phyloP scores from a whole-genome alignment of 2,888 invertebrate species.

The Camponotus fellah region DNA sequence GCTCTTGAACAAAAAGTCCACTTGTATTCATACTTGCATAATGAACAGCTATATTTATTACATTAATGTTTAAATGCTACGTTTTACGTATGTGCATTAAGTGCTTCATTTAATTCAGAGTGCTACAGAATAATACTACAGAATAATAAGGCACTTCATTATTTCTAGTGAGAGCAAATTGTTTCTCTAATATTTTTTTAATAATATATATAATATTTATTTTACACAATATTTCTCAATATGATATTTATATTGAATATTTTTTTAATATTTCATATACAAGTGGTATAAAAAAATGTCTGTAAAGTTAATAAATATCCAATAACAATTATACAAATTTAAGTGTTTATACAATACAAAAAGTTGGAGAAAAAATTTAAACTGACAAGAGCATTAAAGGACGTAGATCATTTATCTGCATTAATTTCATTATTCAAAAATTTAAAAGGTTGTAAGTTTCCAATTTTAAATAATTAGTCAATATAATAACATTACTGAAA shows the following conservation, averaged over 20 bases:
- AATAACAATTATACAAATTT: not conserved
- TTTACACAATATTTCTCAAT: not conserved
- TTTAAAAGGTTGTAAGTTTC: not conserved
- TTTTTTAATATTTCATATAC: not conserved
- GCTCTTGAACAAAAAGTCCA: not conserved
- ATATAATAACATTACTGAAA: not conserved
- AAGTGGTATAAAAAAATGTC: not conserved
- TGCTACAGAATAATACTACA: constrained; percentile 18
- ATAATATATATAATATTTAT: constrained; percentile 1
- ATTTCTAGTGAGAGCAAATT: constrained; percentile 14
- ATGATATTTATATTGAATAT: not conserved
- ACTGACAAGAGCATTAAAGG: not conserved
- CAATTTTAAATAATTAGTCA: constrained; percentile 21
- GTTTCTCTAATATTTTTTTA: constrained; percentile 17
- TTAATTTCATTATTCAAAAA: constrained; percentile 16
- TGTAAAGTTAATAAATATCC: not conserved
- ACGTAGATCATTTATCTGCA: not conserved
- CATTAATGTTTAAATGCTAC: constrained; percentile 21
- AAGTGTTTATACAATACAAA: not conserved
- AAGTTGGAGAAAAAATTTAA: not conserved
- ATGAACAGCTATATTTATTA: constrained; percentile 22
- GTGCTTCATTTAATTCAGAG: constrained; percentile 18
- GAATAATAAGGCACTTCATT: constrained; percentile 26
- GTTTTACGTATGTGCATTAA: not conserved
- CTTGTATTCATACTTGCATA: constrained; percentile 2